A percentile compares a stretch with the other conserved stretches of the same genome.
phyloP scores from a whole-genome alignment of 2,113 vertebrate genomes.

The Colossoma macropomum region DNA sequence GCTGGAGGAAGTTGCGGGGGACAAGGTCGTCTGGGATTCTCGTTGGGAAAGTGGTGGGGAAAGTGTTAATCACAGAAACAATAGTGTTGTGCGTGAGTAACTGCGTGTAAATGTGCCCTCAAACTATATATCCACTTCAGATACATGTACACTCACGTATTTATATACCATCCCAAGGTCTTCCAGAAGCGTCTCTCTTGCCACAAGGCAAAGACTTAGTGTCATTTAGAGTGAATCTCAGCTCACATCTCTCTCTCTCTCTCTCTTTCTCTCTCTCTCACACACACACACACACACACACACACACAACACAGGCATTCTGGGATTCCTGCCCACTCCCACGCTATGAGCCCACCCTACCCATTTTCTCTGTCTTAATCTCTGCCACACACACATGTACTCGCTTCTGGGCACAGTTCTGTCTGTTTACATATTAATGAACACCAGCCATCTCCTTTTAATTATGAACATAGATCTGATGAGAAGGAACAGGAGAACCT shows the following conservation, averaged over 20 bases:
- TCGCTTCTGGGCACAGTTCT: constrained; percentile 28
- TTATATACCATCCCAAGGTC: constrained; percentile 41
- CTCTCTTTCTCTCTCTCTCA: no score
- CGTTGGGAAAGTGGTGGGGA: not conserved
- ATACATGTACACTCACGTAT: not conserved
- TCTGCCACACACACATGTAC: not conserved
- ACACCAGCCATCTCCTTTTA: constrained; percentile 40
- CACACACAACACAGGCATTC: constrained; percentile 34
- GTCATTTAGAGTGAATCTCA: constrained; percentile 34
- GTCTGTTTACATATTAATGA: constrained; percentile 43
- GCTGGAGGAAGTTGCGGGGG: no score
- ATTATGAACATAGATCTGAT: constrained; percentile 29
- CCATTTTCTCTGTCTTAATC: not conserved
- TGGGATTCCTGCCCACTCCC: constrained; percentile 44
- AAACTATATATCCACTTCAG: not conserved
- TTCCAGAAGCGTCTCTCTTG: constrained; percentile 20
- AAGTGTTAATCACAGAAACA: not conserved
- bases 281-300: constrained; percentile 13
- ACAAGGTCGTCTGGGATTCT: no score
- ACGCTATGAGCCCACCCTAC: constrained; percentile 28
- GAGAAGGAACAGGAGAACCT: constrained; percentile 21
- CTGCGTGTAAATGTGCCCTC: constrained; percentile 16
- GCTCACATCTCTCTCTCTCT: not conserved
- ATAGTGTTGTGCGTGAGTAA: no score
- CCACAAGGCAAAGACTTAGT: constrained; percentile 22